Evolutionary conservation across 1,140 invertebrate species (phyloP).

Genomic region (Meloidogyne exigua): DNA sequence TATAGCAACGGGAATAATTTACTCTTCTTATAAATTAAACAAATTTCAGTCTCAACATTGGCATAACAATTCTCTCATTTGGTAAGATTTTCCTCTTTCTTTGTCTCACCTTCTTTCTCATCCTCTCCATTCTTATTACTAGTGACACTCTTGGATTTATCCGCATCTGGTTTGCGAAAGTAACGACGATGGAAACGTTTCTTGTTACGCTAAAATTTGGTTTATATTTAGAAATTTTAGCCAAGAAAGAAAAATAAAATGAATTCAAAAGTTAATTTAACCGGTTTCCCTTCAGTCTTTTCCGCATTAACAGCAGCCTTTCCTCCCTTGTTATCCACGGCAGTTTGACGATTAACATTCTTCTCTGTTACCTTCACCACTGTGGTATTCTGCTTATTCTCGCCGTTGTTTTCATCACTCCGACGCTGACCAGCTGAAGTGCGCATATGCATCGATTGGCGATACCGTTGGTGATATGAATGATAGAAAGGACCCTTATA

Average conservation of each 20-base stretch:
- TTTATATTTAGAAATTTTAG: neutral
- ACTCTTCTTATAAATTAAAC: neutral
- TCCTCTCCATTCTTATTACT: neutral
- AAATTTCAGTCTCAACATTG: neutral
- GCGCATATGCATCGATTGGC: neutral
- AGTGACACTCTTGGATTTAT: neutral
- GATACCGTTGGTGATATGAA: neutral
- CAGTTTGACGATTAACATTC: neutral
- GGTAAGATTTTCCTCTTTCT: neutral
- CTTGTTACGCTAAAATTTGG: neutral
- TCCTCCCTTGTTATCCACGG: neutral
- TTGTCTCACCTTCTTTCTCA: neutral
- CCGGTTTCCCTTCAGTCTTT: neutral
- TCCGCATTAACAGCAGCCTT: neutral
- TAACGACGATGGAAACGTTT: neutral
- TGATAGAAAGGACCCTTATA: neutral
- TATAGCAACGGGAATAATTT: conserved; percentile 1
- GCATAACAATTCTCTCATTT: no score
- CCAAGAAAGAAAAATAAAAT: neutral
- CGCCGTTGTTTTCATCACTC: neutral
- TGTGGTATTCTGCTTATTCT: neutral
- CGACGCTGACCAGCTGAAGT: neutral
- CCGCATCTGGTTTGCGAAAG: neutral
- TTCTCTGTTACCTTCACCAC: neutral
- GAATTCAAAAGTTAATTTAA: neutral